Evolutionary conservation across 2,797 vertebrate species (phyloP).

Genomic region (Myotis pilosus): DNA sequence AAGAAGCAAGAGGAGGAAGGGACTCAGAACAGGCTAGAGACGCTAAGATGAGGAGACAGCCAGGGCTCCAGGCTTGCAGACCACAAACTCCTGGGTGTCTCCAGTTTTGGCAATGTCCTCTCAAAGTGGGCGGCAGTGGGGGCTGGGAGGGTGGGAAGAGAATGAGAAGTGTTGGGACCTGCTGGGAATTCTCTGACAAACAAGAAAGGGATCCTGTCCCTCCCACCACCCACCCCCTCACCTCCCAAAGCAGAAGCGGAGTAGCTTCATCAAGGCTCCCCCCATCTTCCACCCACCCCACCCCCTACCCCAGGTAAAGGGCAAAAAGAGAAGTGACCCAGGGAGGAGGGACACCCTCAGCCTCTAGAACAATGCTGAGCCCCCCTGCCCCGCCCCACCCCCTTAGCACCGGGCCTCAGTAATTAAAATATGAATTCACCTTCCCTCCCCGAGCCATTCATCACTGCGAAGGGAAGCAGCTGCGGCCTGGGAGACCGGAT

Average conservation of each 20-base stretch:
- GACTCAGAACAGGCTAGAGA: not conserved
- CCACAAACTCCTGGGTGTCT: not conserved
- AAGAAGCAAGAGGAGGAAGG: not conserved
- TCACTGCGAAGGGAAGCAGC: conserved; percentile 72
- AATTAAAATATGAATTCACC: conserved; percentile 79
- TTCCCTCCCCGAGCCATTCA: conserved; percentile 61
- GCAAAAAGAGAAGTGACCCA: conserved; percentile 36
- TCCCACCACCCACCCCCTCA: not conserved
- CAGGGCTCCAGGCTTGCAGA: not conserved
- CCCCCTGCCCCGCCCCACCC: conserved; percentile 47
- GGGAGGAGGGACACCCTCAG: not conserved
- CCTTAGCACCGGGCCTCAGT: conserved; percentile 68
- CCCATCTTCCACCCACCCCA: not conserved
- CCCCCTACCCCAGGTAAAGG: conserved; percentile 58
- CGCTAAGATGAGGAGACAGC: not conserved
- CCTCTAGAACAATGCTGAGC: conserved; percentile 44
- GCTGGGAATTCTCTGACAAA: conserved; percentile 2
- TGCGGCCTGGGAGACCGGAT: conserved; percentile 72
- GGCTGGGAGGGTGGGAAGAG: not conserved
- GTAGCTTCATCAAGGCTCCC: not conserved
- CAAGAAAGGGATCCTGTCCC: not conserved
- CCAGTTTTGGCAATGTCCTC: not conserved
- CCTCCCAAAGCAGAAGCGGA: not conserved
- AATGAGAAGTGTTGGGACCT: conserved; percentile 41
- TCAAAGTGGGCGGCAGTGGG: not conserved